Conservation (phyloP, 2,797 vertebrate species). For the Falco naumanni region DNA sequence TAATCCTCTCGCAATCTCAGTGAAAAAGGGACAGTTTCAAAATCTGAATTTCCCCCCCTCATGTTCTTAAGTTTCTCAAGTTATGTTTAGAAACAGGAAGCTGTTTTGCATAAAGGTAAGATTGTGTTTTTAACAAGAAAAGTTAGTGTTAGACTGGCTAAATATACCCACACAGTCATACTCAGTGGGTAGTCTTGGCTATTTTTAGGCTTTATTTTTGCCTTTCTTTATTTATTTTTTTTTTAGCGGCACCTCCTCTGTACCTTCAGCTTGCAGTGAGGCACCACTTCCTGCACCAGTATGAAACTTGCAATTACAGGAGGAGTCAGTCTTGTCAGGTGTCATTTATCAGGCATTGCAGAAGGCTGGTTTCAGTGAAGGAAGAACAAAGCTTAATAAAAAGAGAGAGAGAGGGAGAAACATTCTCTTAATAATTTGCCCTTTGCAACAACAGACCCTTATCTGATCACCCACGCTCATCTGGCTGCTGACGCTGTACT, state of each 20-base stretch:
- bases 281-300: constrained; percentile 50
- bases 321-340: constrained; percentile 69
- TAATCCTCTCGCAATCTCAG: neutral
- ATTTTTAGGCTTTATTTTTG: constrained; percentile 79
- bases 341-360: constrained; percentile 69
- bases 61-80: neutral
- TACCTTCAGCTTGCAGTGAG: constrained; percentile 69
- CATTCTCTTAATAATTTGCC: constrained; percentile 83
- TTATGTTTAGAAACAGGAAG: constrained; percentile 67
- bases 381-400: constrained; percentile 73
- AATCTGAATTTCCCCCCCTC: neutral
- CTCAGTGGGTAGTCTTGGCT: constrained; percentile 68
- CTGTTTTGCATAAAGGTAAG: constrained; percentile 68
- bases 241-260: constrained; percentile 76
- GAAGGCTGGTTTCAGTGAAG: constrained; percentile 68
- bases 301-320: constrained; percentile 69
- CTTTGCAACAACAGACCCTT: constrained; percentile 81
- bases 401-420: constrained; percentile 72
- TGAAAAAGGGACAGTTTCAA: neutral
- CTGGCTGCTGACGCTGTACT: constrained; percentile 86
- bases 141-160: constrained; percentile 81
- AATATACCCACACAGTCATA: constrained; percentile 78
- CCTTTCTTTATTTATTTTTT: constrained; percentile 39
- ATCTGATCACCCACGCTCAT: constrained; percentile 89
- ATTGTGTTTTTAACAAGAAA: constrained; percentile 66